Percentiles rank a stretch among this genome's conserved stretches.
Evolutionary conservation across 2,797 vertebrate species (phyloP).

Genomic region (Acanthurus lineatus): DNA sequence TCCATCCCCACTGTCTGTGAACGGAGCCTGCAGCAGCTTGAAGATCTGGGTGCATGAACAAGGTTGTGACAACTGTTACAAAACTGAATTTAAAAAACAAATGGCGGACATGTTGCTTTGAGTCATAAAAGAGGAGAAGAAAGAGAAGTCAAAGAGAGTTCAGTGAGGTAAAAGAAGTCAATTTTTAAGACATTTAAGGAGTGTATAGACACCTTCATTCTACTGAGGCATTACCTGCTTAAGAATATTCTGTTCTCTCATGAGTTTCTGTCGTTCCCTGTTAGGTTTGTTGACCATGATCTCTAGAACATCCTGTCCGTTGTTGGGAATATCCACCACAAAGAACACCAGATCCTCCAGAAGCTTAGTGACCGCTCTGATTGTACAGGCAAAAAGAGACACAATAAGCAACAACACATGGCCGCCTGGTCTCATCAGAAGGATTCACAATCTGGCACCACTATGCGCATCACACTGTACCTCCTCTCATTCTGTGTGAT

Average conservation of each 20-base stretch:
- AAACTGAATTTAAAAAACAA: not conserved
- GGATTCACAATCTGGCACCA: not conserved
- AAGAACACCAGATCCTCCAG: constrained; percentile 98
- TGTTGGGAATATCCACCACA: constrained; percentile 97
- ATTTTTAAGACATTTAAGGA: not conserved
- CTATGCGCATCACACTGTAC: constrained; percentile 84
- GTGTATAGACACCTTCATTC: not conserved
- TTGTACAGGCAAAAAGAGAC: constrained; percentile 17
- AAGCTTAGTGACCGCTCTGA: constrained; percentile 95
- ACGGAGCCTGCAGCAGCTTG: constrained; percentile 97
- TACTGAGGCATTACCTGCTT: constrained; percentile 89
- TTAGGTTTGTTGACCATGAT: constrained; percentile 99
- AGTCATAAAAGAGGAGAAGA: too few species aligned
- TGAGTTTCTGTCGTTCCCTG: constrained; percentile 96
- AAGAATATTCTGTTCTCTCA: constrained; percentile 99
- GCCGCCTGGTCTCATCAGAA: not conserved
- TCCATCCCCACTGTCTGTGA: constrained; percentile 96
- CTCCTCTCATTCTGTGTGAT: constrained; percentile 98
- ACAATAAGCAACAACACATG: not conserved
- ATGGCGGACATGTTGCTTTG: not conserved
- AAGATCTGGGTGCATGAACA: constrained; percentile 89
- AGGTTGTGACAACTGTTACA: constrained; percentile 6
- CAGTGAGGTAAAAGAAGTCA: too few species aligned
- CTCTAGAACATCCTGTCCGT: constrained; percentile 96
- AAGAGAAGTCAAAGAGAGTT: too few species aligned